Evolutionary conservation across 1,140 invertebrate genomes (phyloP), one percentile per base, ranked within the genome.

Genomic region (Anagrus nilaparvatae): DNA sequence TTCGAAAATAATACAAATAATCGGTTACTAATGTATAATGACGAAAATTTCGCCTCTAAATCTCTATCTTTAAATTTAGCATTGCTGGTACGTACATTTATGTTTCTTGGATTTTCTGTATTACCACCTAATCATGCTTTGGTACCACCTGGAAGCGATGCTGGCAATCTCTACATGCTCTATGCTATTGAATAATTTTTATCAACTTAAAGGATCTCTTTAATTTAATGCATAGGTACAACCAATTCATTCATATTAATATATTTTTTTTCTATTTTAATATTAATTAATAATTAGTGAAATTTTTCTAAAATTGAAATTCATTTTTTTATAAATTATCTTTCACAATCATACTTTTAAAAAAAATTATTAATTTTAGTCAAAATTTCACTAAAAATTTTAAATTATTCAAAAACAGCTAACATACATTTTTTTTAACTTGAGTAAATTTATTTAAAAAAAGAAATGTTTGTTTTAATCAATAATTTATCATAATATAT

Each of bases 101-200:
- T 94, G 83, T 96, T 94, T 70, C 78, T 97, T 69, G 92, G 92
- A 32, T 97, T 97, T 69, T 76, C 79, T 48, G 75, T 85, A 31
- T 70, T 95, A 48, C 75, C 85, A 28, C 89, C 92, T 34, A 84
- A 79, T 52, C 84, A 89, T 40, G 72, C 76, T n/a, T 67, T 88
- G 50, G 72, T 82, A 53, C 78, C 81, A 56, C 73, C 67, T 53
- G 70, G 63, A 57, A 74, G 75, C 52, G 70, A 75, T 55, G 70
- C 69, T 55, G 75, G 76, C 51, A 82, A 84, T 61, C 69, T 86
- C 52, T 86, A 82, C 67, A 79, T 89, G 78, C 73, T 82, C 51
- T 87, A 86, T 67, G 76, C 75, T 61, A 81, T 87, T 67, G 79
- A 84, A 70, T 80, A 77, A 67, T 74, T 59, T 44, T 34, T 49